Evolutionary conservation across 64 coral and sea anemone species (phyloP).

Genomic region (Pachyseris speciosa): DNA sequence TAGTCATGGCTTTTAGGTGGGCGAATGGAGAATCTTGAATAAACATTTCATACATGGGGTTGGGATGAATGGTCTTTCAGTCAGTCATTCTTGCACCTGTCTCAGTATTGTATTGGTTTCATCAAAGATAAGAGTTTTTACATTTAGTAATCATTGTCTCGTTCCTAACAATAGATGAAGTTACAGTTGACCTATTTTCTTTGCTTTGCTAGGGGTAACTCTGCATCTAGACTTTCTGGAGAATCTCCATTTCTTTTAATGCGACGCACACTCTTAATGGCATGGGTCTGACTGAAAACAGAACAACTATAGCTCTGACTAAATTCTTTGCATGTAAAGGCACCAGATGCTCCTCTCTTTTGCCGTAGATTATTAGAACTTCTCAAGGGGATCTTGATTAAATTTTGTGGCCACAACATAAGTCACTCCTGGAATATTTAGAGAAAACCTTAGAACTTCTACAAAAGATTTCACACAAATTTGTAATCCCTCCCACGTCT

Average conservation of each 20-base stretch:
- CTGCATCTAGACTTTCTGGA: background rate
- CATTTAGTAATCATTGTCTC: too few relatives aligned
- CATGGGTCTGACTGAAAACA: background rate
- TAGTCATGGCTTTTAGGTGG: too few relatives aligned
- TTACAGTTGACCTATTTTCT: background rate
- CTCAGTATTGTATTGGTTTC: too few relatives aligned
- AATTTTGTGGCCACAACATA: constrained; percentile 37
- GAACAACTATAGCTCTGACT: background rate
- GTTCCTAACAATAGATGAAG: too few relatives aligned
- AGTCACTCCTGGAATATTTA: constrained; percentile 23
- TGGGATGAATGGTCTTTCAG: too few relatives aligned
- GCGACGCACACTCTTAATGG: background rate
- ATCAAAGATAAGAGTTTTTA: too few relatives aligned
- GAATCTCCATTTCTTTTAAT: background rate
- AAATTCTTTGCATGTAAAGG: constrained; percentile 32
- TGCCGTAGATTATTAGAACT: constrained; percentile 18
- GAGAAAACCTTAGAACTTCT: constrained; percentile 30
- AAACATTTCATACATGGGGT: too few relatives aligned
- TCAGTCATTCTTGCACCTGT: too few relatives aligned
- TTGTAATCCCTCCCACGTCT: constrained; percentile 54
- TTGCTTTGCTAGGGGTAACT: background rate
- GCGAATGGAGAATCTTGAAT: too few relatives aligned
- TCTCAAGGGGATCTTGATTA: constrained; percentile 31
- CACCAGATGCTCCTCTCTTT: constrained; percentile 1
- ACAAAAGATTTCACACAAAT: constrained; percentile 66